A percentile compares a stretch with the other conserved stretches of the same genome.
phyloP scores from a whole-genome alignment of 2,113 vertebrate genomes.

The Lontra canadensis region DNA sequence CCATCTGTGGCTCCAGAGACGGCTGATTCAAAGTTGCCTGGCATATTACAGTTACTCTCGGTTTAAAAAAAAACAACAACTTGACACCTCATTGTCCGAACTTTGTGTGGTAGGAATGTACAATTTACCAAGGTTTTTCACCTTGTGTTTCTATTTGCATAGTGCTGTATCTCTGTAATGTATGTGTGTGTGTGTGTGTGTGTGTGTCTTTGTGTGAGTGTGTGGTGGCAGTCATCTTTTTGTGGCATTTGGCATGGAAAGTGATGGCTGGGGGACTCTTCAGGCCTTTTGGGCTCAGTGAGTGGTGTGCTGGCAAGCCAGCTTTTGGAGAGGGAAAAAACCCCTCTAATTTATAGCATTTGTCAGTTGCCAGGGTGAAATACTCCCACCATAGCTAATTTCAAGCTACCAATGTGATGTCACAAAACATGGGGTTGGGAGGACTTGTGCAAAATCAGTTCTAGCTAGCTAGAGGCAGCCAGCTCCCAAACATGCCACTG shows the following conservation, averaged over 20 bases:
- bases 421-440: background rate
- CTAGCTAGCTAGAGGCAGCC: background rate
- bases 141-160: background rate
- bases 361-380: background rate
- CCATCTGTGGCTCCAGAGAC: constrained; percentile 31
- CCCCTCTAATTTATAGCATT: background rate
- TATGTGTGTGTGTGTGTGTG: too few relatives aligned
- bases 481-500: background rate
- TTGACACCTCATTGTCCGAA: background rate
- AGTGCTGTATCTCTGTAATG: background rate
- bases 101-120: background rate
- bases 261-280: background rate
- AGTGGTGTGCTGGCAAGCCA: background rate
- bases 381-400: background rate
- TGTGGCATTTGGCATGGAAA: background rate
- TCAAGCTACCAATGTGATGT: background rate
- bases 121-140: background rate
- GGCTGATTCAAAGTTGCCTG: constrained; percentile 38
- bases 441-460: background rate
- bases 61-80: background rate
- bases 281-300: background rate
- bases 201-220: background rate
- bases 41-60: constrained; percentile 40
- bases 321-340: background rate
- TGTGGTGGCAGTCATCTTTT: background rate